Evolutionary conservation across 2,888 invertebrate species (phyloP).

Genomic region (Platerodrilus igneus): DNA sequence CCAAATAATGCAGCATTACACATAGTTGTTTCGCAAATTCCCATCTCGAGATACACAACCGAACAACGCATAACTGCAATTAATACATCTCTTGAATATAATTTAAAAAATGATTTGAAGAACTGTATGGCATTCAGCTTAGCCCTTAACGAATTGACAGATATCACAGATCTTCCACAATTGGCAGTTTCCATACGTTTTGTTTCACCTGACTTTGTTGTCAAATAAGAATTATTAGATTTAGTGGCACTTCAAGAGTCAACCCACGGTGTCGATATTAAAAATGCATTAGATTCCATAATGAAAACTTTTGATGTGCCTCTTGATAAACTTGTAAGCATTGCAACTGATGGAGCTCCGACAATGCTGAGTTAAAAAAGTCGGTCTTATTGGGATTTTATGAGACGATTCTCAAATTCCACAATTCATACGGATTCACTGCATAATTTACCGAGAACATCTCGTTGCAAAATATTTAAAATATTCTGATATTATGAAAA

Average conservation of each 20-base stretch:
- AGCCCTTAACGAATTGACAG: conserved; percentile 23
- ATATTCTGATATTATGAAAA: conserved; percentile 18
- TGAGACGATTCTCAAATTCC: conserved; percentile 14
- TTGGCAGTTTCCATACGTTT: conserved; percentile 23
- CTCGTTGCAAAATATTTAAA: conserved; percentile 19
- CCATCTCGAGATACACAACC: conserved; percentile 23
- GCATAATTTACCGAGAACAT: conserved; percentile 18
- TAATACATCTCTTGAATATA: conserved; percentile 24
- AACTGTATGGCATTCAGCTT: conserved; percentile 22
- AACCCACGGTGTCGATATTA: conserved; percentile 21
- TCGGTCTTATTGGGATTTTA: conserved; percentile 21
- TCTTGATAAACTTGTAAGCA: conserved; percentile 22
- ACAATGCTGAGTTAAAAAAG: conserved; percentile 21
- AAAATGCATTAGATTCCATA: conserved; percentile 22
- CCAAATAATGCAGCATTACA: conserved; percentile 22
- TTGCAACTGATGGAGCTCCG: conserved; percentile 19
- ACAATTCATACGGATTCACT: conserved; percentile 15
- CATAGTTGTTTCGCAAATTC: conserved; percentile 22
- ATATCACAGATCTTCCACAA: conserved; percentile 23
- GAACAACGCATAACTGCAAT: conserved; percentile 23
- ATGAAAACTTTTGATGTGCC: conserved; percentile 22
- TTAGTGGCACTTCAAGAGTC: conserved; percentile 19
- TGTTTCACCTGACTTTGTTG: conserved; percentile 20
- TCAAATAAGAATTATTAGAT: conserved; percentile 22
- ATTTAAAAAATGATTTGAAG: conserved; percentile 23